phyloP scores from a whole-genome alignment of 1,140 invertebrate species.

The Drosophila sucinea region DNA sequence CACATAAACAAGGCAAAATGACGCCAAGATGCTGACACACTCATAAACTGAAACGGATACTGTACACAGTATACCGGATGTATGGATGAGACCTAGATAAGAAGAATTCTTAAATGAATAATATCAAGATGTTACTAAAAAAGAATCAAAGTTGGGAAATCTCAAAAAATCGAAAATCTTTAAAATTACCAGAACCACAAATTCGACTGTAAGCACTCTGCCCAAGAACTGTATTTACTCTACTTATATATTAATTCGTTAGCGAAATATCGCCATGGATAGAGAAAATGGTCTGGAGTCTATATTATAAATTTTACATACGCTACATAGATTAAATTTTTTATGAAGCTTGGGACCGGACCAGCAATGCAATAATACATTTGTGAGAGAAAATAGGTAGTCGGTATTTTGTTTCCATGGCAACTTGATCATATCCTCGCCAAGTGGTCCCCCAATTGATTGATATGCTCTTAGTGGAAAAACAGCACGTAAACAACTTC shows the following conservation, averaged over 20 bases:
- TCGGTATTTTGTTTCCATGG: conserved; percentile 11
- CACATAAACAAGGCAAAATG: conserved; percentile 24
- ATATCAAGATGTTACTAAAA: too few relatives aligned
- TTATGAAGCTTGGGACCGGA: conserved; percentile 19
- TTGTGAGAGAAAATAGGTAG: conserved; percentile 17
- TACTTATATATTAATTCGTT: too few relatives aligned
- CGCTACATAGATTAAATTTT: conserved; percentile 39
- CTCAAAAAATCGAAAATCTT: too few relatives aligned
- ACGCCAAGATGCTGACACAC: conserved; percentile 8
- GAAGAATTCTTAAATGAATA: not conserved
- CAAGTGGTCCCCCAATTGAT: conserved; percentile 53
- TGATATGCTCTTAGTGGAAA: conserved; percentile 46
- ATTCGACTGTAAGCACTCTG: too few relatives aligned
- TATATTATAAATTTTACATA: not conserved
- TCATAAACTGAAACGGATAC: not conserved
- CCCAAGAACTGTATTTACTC: too few relatives aligned
- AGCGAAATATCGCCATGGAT: too few relatives aligned
- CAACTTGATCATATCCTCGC: conserved; percentile 31
- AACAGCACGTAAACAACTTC: conserved; percentile 45
- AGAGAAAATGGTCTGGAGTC: too few relatives aligned
- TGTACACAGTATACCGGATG: not conserved
- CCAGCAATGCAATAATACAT: conserved; percentile 37
- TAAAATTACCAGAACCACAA: too few relatives aligned
- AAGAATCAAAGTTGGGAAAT: too few relatives aligned
- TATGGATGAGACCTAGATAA: not conserved